Evolutionary conservation across 1,140 invertebrate species (phyloP), one percentile per base, ranked within the genome.

Genomic region (Atta texana): DNA sequence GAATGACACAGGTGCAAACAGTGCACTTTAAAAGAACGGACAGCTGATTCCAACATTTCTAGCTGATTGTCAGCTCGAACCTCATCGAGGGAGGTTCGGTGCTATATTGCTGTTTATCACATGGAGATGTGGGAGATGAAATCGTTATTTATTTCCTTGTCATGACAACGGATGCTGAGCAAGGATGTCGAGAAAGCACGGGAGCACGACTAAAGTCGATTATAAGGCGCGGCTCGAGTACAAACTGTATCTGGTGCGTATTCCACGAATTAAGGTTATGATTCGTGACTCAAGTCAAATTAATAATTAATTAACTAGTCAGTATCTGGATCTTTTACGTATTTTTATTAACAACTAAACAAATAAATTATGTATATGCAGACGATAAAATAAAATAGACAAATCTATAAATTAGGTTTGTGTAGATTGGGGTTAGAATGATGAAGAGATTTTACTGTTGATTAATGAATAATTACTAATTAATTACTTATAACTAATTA

Each of bases 201-300:
- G 89, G 87, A 94, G 91, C 88, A 95, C 93, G 88, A 92, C 91
- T 92, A 96, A 95, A 91, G 92, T 95, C 77, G 96, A 97, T 86
- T 96, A 96, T 85, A 96, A 97, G 94, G 95, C 96, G n/a, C 96
- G 96, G 87, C 92, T 97, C n/a, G 96, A 97, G 89, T 96, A 97
- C 91, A 97, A 97, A 94, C 93, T 97, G 59, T 97, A 97, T 92
- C 92, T 97, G 95, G 96, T 96, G 93, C 92, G 94, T 94, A 61
- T 86, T 76, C 31, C 57, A 75, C 34, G 18, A 69, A 74, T 88
- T 34, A 18, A 90, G 82, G 86, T 88, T 90, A 78, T n/a, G 34
- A 74, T 57, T 39, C 21, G 7, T 31, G 39, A 10, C 51, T 55
- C 18, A 39, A 39, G 24, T 31, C 12, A 21, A 24, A 18, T 76